Evolutionary conservation across 1,140 invertebrate species (phyloP).

Genomic region (Lordiphosa stackelbergi): DNA sequence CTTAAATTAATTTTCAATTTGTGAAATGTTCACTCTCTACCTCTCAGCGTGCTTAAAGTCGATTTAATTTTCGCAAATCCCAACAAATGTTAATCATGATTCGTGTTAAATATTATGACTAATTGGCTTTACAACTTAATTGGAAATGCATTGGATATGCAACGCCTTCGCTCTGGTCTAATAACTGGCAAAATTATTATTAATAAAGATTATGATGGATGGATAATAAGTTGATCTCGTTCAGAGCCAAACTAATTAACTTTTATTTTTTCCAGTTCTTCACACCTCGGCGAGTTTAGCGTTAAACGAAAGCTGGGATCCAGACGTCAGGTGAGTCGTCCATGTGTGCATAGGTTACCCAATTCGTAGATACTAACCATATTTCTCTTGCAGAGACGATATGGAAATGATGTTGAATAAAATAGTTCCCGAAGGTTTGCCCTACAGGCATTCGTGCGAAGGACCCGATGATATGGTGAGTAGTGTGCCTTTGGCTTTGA

Average conservation of each 20-base stretch:
- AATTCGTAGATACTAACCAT: not conserved
- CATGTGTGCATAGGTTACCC: not conserved
- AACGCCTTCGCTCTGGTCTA: slow-evolving; percentile 50
- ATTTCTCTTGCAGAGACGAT: slow-evolving; percentile 83
- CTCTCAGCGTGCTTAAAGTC: too few species aligned
- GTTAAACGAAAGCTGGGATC: slow-evolving; percentile 98
- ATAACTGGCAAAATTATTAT: slow-evolving; percentile 29
- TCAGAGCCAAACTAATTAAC: slow-evolving; percentile 51
- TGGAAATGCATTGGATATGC: slow-evolving; percentile 28
- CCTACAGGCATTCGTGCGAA: slow-evolving; percentile 97
- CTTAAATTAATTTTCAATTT: too few species aligned
- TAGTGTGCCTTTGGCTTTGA: slow-evolving; percentile 1
- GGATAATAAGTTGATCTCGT: slow-evolving; percentile 11
- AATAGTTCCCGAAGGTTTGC: slow-evolving; percentile 97
- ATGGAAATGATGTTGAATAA: slow-evolving; percentile 99
- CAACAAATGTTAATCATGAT: too few species aligned
- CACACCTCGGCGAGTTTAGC: slow-evolving; percentile 98
- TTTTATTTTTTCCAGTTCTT: slow-evolving; percentile 86
- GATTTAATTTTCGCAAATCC: too few species aligned
- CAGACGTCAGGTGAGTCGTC: slow-evolving; percentile 87
- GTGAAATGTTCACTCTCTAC: too few species aligned
- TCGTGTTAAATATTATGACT: slow-evolving; percentile 28
- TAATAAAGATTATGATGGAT: slow-evolving; percentile 33
- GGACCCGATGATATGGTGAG: slow-evolving; percentile 97
- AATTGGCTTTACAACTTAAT: slow-evolving; percentile 66